These are phyloP conservation scores for Percopsis omiscomaycus DNA, from an alignment of 2,797 vertebrate genomes.

Conservation along the genomic window DNA sequence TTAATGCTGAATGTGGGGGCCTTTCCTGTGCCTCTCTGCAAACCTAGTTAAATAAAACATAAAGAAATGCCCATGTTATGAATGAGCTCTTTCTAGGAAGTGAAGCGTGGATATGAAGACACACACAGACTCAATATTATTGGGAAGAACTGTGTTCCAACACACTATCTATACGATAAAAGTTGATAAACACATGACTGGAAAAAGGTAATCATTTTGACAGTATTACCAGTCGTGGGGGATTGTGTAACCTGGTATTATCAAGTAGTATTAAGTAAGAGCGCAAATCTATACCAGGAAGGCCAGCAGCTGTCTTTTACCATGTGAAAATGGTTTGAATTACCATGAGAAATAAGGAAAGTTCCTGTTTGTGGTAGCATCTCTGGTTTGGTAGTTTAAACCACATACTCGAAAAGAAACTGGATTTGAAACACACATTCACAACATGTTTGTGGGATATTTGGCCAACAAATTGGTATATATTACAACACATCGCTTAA, in stretches of 20 bases:
- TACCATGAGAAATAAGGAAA: too few relatives aligned
- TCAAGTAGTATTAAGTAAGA: neutral
- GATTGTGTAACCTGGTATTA: neutral
- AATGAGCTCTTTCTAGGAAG: neutral
- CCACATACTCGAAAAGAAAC: neutral
- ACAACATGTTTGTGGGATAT: neutral
- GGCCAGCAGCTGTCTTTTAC: slow-evolving; percentile 2
- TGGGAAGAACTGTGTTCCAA: too few relatives aligned
- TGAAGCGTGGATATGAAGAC: neutral
- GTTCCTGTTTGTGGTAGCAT: too few relatives aligned
- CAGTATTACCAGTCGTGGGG: neutral
- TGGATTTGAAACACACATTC: neutral
- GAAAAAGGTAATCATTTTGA: slow-evolving; percentile 5
- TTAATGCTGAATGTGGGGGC: neutral
- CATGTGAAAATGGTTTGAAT: neutral
- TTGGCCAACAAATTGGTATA: neutral
- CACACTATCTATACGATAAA: too few relatives aligned
- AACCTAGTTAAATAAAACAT: neutral
- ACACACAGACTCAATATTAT: too few relatives aligned
- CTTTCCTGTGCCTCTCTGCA: slow-evolving; percentile 10
- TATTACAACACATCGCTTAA: too few relatives aligned
- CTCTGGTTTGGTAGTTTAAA: neutral
- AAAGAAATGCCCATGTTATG: neutral
- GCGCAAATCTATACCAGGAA: neutral
- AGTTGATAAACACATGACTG: neutral